These are phyloP conservation scores for Cyclura pinguis DNA, from an alignment of 2,797 vertebrate species.

Conservation along the genomic window DNA sequence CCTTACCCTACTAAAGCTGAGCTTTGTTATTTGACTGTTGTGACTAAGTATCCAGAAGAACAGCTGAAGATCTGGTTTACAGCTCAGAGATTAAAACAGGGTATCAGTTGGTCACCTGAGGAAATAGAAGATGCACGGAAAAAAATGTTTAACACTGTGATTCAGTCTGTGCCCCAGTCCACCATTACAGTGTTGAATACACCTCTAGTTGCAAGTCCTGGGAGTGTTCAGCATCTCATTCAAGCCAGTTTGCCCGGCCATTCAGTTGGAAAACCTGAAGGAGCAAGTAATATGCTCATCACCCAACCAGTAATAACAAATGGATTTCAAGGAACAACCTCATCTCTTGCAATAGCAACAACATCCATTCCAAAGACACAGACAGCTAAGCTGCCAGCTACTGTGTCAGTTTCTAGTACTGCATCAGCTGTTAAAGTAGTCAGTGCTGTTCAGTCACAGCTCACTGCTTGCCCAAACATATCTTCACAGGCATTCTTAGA, in stretches of 20 bases:
- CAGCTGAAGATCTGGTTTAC: slow-evolving; percentile 99
- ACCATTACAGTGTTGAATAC: slow-evolving; percentile 95
- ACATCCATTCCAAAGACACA: slow-evolving; percentile 87
- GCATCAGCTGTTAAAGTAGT: slow-evolving; percentile 78
- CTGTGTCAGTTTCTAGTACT: slow-evolving; percentile 81
- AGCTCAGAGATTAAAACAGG: slow-evolving; percentile 96
- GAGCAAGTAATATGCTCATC: slow-evolving; percentile 89
- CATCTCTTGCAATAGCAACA: slow-evolving; percentile 89
- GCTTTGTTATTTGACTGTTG: slow-evolving; percentile 97
- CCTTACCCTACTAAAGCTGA: slow-evolving; percentile 98
- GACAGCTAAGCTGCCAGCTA: slow-evolving; percentile 79
- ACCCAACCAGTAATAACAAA: slow-evolving; percentile 93
- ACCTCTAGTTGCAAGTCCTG: slow-evolving; percentile 85
- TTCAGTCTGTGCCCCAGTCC: slow-evolving; percentile 90
- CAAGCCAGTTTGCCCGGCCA: slow-evolving; percentile 93
- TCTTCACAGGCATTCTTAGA: slow-evolving; percentile 84
- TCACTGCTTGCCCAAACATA: slow-evolving; percentile 81
- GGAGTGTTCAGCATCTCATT: slow-evolving; percentile 91
- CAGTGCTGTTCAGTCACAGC: slow-evolving; percentile 79
- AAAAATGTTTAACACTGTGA: slow-evolving; percentile 99
- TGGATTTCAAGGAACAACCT: slow-evolving; percentile 88
- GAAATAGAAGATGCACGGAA: slow-evolving; percentile 97
- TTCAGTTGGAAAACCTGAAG: slow-evolving; percentile 80
- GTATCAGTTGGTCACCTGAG: slow-evolving; percentile 98
- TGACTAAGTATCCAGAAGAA: slow-evolving; percentile 98